Conservation (phyloP, 1,140 invertebrate genomes). For the Drosophila rufa region DNA sequence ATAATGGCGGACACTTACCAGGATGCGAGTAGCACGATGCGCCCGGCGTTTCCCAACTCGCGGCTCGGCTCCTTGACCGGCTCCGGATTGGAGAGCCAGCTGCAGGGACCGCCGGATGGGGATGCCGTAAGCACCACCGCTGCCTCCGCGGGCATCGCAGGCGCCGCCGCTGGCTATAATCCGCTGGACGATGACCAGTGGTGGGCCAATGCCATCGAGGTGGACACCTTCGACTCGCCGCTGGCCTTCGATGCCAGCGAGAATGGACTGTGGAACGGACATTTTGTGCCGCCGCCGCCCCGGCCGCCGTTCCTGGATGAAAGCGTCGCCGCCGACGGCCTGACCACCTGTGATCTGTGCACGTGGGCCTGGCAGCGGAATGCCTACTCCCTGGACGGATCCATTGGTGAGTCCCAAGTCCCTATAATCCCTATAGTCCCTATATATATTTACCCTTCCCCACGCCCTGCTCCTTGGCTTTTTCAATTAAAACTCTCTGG, state of each 20-base stretch:
- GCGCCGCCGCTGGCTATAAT: slow-evolving; percentile 55
- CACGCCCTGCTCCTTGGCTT: slow-evolving; percentile 33
- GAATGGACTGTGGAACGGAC: slow-evolving; percentile 88
- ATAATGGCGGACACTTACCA: slow-evolving; percentile 79
- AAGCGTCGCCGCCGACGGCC: slow-evolving; percentile 88
- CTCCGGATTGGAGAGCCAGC: slow-evolving; percentile 54
- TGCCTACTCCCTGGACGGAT: slow-evolving; percentile 84
- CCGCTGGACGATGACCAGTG: slow-evolving; percentile 76
- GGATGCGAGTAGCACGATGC: slow-evolving; percentile 76
- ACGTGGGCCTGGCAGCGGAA: slow-evolving; percentile 87
- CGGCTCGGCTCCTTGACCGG: slow-evolving; percentile 73
- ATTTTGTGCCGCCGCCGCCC: slow-evolving; percentile 89
- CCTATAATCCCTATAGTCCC: neutral
- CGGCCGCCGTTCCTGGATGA: slow-evolving; percentile 88
- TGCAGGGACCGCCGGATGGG: slow-evolving; percentile 51
- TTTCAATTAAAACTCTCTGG: slow-evolving; percentile 77
- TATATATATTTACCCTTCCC: neutral
- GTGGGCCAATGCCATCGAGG: slow-evolving; percentile 85
- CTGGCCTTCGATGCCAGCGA: slow-evolving; percentile 87
- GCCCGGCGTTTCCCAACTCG: slow-evolving; percentile 80
- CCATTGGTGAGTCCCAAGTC: slow-evolving; percentile 71
- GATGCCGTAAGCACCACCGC: slow-evolving; percentile 23
- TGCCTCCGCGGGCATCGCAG: slow-evolving; percentile 3
- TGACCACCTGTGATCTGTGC: slow-evolving; percentile 90
- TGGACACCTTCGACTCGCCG: slow-evolving; percentile 86